Evolutionary conservation across 2,888 invertebrate species (phyloP).

Genomic region (Asteroscopus sphinx): DNA sequence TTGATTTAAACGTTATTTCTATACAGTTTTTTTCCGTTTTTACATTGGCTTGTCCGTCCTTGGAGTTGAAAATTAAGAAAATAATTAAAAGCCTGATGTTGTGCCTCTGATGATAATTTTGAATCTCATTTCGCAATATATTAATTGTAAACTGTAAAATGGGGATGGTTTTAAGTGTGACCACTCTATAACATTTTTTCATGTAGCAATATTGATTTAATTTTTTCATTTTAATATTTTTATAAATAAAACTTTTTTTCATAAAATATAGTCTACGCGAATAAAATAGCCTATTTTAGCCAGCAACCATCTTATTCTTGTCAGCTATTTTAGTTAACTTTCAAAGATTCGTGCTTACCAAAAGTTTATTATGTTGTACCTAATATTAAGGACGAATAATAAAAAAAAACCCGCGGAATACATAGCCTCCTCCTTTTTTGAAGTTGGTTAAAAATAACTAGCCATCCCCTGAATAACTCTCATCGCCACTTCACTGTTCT

Average conservation of each 20-base stretch:
- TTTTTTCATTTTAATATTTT: not conserved
- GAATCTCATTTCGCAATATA: conserved; percentile 74
- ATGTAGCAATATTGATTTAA: not conserved
- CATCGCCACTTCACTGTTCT: not conserved
- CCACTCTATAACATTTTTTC: not conserved
- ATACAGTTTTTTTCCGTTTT: conserved; percentile 47
- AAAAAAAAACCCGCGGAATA: too few relatives aligned
- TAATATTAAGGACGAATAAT: not conserved
- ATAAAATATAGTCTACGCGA: too few relatives aligned
- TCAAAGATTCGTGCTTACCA: too few relatives aligned
- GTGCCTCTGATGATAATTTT: conserved; percentile 81
- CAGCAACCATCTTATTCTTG: too few relatives aligned
- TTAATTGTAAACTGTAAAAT: conserved; percentile 46
- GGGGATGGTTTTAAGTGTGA: conserved; percentile 47
- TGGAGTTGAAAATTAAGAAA: conserved; percentile 69
- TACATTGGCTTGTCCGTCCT: conserved; percentile 84
- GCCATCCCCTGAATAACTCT: conserved; percentile 26
- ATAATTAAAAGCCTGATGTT: conserved; percentile 80
- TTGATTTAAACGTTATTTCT: conserved; percentile 42
- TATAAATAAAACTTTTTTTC: too few relatives aligned
- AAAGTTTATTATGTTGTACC: too few relatives aligned
- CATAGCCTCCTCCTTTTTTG: too few relatives aligned
- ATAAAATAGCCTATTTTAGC: too few relatives aligned
- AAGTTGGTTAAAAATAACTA: not conserved
- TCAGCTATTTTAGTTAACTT: too few relatives aligned